Evolutionary conservation across 2,113 vertebrate genomes (phyloP).

Genomic region (Tetraodon nigroviridis): DNA sequence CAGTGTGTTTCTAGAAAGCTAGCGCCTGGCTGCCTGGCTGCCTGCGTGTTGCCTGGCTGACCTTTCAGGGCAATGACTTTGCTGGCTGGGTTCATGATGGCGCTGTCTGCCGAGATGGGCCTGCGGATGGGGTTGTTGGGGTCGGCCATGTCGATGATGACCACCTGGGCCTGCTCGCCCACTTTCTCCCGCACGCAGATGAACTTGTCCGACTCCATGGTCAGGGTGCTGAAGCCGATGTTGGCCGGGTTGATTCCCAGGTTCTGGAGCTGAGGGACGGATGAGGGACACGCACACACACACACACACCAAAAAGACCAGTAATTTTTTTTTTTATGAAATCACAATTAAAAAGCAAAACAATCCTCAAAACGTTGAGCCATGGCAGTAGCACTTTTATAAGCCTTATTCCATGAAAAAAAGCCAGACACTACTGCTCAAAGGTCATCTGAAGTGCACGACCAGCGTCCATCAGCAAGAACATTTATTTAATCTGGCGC

Average conservation of each 20-base stretch:
- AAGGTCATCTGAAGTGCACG: background rate
- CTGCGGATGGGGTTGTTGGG: conserved; percentile 95
- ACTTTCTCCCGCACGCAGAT: conserved; percentile 99
- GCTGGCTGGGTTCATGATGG: conserved; percentile 99
- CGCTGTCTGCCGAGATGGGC: conserved; percentile 97
- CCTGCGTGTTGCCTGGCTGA: conserved; percentile 58
- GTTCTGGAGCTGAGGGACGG: conserved; percentile 88
- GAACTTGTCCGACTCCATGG: conserved; percentile 99
- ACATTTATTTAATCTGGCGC: background rate
- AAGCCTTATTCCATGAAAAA: background rate
- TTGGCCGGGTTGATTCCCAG: conserved; percentile 98
- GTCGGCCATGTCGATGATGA: conserved; percentile 98
- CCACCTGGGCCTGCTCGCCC: conserved; percentile 96
- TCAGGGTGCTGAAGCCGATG: conserved; percentile 97
- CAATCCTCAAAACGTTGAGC: no score
- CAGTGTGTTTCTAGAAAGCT: conserved; percentile 9
- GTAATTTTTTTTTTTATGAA: no score
- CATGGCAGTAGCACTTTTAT: no score
- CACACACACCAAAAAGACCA: background rate
- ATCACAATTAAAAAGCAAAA: no score
- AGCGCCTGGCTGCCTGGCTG: conserved; percentile 6
- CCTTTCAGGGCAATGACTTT: conserved; percentile 99
- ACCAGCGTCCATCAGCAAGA: background rate
- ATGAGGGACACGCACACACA: background rate
- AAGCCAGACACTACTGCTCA: background rate